These are phyloP conservation scores for Thymallus thymallus DNA, from an alignment of 2,113 vertebrate genomes.

Conservation along the genomic window DNA sequence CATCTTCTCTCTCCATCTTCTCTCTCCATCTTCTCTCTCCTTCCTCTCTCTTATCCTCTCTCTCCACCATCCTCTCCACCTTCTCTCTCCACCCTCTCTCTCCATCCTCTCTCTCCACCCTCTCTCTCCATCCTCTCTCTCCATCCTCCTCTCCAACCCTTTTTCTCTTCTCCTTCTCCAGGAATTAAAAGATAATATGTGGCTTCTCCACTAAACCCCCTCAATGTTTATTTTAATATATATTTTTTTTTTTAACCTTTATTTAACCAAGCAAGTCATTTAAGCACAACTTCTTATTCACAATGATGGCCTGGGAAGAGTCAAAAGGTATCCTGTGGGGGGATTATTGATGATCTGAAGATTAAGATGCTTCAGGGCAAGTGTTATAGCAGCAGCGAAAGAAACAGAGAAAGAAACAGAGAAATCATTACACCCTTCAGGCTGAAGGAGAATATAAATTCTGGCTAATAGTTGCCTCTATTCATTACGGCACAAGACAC, in stretches of 20 bases:
- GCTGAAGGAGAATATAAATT: constrained; percentile 59
- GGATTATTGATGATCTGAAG: constrained; percentile 75
- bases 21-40: no score
- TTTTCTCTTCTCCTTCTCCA: background rate
- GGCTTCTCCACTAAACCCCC: background rate
- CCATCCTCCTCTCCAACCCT: background rate
- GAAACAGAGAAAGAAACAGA: constrained; percentile 62
- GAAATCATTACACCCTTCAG: constrained; percentile 68
- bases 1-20: no score
- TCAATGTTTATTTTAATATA: constrained; percentile 25
- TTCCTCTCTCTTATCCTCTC: no score
- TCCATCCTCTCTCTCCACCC: background rate
- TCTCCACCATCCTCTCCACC: no score
- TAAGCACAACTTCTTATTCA: no score
- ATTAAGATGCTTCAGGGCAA: constrained; percentile 64
- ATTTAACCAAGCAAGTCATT: no score
- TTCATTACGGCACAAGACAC: constrained; percentile 67
- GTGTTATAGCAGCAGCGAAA: constrained; percentile 73
- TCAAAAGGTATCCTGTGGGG: constrained; percentile 73
- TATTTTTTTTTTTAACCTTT: background rate
- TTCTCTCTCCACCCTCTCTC: no score
- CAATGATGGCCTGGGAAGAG: constrained; percentile 53
- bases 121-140: no score
- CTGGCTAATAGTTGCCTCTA: constrained; percentile 58
- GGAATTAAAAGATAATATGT: background rate